phyloP scores from a whole-genome alignment of 2,888 invertebrate genomes.

The Formica aserva region DNA sequence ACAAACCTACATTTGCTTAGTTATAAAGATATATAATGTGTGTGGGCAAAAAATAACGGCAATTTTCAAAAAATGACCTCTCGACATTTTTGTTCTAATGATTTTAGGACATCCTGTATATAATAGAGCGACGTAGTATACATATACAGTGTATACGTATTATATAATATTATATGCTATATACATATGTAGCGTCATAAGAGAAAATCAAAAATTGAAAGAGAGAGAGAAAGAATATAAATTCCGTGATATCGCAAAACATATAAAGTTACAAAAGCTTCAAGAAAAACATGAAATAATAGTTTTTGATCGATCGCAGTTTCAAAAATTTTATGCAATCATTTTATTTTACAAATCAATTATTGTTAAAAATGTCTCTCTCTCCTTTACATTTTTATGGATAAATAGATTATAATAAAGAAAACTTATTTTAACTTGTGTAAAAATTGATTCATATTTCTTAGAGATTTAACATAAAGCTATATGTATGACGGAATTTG shows the following conservation, averaged over 20 bases:
- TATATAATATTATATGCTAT: too few species aligned
- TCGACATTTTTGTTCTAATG: too few species aligned
- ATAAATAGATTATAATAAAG: not conserved
- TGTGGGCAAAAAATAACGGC: too few species aligned
- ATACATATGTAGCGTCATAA: too few species aligned
- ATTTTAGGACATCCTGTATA: too few species aligned
- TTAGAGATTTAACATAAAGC: not conserved
- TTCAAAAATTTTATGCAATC: not conserved
- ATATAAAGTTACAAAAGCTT: too few species aligned
- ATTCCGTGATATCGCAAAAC: too few species aligned
- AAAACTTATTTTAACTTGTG: slow-evolving; percentile 15
- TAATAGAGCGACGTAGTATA: not conserved
- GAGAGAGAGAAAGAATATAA: not conserved
- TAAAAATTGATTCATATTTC: not conserved
- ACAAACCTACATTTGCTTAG: too few species aligned
- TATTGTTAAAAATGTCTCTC: not conserved
- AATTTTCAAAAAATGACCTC: too few species aligned
- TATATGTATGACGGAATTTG: not conserved
- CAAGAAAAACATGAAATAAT: not conserved
- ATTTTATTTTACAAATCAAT: slow-evolving; percentile 9
- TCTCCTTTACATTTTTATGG: not conserved
- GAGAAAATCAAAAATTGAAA: not conserved
- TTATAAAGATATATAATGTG: too few species aligned
- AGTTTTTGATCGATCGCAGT: too few species aligned
- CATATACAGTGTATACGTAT: not conserved